Conservation (phyloP, 1,140 invertebrate genomes). For the Melanaphis sacchari region DNA sequence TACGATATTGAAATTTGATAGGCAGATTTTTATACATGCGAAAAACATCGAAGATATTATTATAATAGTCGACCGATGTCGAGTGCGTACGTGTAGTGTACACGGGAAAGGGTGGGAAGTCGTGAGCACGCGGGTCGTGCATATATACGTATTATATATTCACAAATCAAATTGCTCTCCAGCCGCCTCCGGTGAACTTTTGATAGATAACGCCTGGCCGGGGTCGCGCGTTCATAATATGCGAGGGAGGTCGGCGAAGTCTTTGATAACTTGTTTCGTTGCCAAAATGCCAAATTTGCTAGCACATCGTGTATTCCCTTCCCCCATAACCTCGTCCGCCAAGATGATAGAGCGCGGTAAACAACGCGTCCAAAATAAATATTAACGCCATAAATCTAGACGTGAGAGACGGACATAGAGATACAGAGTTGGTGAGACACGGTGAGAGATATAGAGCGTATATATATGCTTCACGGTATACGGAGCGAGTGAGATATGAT, state of each 20-base stretch:
- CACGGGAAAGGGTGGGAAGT: not conserved
- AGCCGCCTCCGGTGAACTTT: constrained; percentile 29
- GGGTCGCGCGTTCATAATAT: not conserved
- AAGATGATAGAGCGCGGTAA: not conserved
- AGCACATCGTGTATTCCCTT: not conserved
- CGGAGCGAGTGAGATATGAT: constrained; percentile 23
- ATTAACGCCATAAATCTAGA: constrained; percentile 57
- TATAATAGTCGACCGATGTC: not conserved
- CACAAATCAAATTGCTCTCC: constrained; percentile 44
- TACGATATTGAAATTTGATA: constrained; percentile 22
- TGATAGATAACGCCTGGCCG: constrained; percentile 52
- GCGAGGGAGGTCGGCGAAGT: not conserved
- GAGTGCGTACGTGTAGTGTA: not conserved
- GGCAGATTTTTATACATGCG: not conserved
- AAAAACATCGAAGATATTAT: constrained; percentile 16
- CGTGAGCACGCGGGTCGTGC: not conserved
- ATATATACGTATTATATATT: not conserved
- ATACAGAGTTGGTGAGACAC: not conserved
- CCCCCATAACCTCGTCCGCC: not conserved
- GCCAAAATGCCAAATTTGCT: constrained; percentile 55
- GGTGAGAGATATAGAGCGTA: not conserved
- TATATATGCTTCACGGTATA: not conserved
- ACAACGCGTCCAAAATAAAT: constrained; percentile 55
- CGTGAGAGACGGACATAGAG: not conserved
- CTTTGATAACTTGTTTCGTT: constrained; percentile 56